Evolutionary conservation across 1,140 invertebrate genomes (phyloP), one percentile per base, ranked within the genome.

Genomic region (Macrosteles quadrilineatus): DNA sequence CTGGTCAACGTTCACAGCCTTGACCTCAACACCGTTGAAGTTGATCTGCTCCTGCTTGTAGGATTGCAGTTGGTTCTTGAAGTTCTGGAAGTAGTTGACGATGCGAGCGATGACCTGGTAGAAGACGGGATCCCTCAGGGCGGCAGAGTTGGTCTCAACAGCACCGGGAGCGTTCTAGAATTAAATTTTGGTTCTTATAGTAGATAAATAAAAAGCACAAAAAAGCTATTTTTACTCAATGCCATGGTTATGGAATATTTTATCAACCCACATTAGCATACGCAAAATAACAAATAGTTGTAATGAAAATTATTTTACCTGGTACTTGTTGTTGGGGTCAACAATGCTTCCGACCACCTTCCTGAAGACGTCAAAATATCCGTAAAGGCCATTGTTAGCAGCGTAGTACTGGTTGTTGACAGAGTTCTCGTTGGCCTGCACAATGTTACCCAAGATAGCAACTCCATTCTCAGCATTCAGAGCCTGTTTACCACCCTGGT

Each of bases 11-110:
- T 30, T 23, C 62, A 64, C 62, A 19, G 32, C 86, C 78, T n/a
- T 79, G 80, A 6, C 82, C 81, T 59, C 83, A 83, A 4, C 62
- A 3, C 40, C 63, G n/a, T n/a, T 29, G 63, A 45, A 66, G 32
- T 40, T 29, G 55, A 74, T 69, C n/a, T 76, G 85, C 11, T 86
- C 82, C 43, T 81, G 79, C 9, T 81, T 85, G 80, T 92, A 91
- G 1, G 81, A 81, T 2, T 81, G 80, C 57, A 89, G 75, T 59
- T 80, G 81, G 43, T 80, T 77, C 59, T 80, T 80, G 75, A 81
- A 84, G 75, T 83, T 80, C 65, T 83, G 74, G 72, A 86, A 84
- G 71, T 85, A 85, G 45, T 79, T 74, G 59, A 85, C 76, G 29
- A 86, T 77, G 68, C 77, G 80, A 65, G 82, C 80, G 75, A 75